Conservation (phyloP, 1,140 invertebrate genomes). For the Dendrolimus kikuchii region DNA sequence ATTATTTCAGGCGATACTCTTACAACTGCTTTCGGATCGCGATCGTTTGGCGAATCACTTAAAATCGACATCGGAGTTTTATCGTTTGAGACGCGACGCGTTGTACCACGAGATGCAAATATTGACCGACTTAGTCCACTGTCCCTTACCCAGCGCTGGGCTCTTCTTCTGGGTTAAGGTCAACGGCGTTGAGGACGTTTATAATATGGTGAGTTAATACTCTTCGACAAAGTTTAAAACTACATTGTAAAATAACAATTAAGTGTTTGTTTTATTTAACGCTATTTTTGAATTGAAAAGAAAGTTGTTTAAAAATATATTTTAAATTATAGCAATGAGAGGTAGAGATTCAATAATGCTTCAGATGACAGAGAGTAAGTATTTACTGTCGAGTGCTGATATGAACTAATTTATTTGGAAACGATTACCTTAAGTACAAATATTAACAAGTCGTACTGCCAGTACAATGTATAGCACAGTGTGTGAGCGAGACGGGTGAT, state of each 20-base stretch:
- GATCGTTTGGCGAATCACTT: conserved; percentile 76
- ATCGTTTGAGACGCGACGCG: conserved; percentile 76
- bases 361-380: too few species aligned
- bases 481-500: too few species aligned
- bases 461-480: too few species aligned
- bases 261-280: too few species aligned
- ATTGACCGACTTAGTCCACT: conserved; percentile 78
- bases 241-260: neutral
- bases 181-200: conserved; percentile 77
- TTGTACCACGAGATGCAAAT: conserved; percentile 76
- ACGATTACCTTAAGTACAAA: too few species aligned
- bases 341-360: too few species aligned
- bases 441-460: too few species aligned
- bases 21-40: conserved; percentile 78
- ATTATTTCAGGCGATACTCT: conserved; percentile 70
- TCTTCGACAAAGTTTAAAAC: neutral
- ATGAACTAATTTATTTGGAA: too few species aligned
- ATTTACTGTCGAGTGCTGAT: too few species aligned
- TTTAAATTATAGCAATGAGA: too few species aligned
- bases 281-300: too few species aligned
- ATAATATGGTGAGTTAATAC: conserved; percentile 77
- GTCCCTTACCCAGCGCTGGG: conserved; percentile 78
- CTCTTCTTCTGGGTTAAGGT: conserved; percentile 87
- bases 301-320: too few species aligned
- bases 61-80: conserved; percentile 75